phyloP scores from a whole-genome alignment of 2,797 vertebrate species.

The Pseudochaenichthys georgianus region DNA sequence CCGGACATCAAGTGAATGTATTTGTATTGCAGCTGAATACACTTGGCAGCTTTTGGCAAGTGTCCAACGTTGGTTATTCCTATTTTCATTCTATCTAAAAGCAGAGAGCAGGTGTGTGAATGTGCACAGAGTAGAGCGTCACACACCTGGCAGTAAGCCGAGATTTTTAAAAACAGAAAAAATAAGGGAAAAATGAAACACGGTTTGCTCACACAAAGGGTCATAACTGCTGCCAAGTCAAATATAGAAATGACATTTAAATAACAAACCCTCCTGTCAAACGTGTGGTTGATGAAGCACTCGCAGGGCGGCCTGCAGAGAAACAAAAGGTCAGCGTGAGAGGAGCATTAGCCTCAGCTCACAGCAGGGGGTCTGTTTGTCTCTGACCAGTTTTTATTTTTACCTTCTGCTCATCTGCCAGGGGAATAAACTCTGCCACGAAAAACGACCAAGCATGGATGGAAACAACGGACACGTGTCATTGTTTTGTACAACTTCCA shows the following conservation, averaged over 20 bases:
- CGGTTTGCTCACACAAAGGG: not conserved
- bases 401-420: not conserved
- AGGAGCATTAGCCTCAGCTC: constrained; percentile 7
- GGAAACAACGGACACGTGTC: not conserved
- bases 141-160: constrained; percentile 8
- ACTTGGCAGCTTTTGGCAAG: constrained; percentile 20
- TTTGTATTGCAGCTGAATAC: constrained; percentile 13
- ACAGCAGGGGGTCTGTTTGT: not conserved
- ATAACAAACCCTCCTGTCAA: constrained; percentile 23
- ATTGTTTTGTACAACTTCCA: not conserved
- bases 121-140: not conserved
- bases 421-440: not conserved
- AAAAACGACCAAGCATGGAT: not conserved
- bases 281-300: not conserved
- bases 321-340: constrained; percentile 29
- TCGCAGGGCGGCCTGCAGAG: not conserved
- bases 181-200: not conserved
- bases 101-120: not conserved
- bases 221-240: constrained; percentile 4
- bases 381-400: not conserved
- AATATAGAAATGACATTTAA: constrained; percentile 35
- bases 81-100: not conserved
- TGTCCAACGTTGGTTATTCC: not conserved
- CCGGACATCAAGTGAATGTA: not conserved
- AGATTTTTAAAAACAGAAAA: not conserved